Conservation (phyloP, 2,888 invertebrate genomes). For the Netelia fuscicornis region DNA sequence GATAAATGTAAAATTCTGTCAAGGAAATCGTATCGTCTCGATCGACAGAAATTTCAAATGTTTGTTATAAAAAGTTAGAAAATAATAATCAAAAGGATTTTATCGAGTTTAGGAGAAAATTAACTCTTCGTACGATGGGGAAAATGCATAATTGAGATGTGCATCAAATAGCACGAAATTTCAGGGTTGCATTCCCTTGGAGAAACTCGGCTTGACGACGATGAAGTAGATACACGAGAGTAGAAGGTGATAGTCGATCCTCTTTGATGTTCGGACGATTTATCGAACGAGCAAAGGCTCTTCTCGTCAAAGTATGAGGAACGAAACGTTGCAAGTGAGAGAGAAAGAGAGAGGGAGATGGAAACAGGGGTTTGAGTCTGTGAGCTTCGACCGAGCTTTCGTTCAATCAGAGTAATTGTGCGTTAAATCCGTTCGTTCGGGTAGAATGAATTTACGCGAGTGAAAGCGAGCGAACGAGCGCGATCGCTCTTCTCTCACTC, state of each 20-base stretch:
- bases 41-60: too few species aligned
- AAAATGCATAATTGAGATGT: not conserved
- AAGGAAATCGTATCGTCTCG: too few species aligned
- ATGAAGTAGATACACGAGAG: not conserved
- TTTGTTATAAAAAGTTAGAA: too few species aligned
- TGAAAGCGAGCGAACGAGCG: constrained; percentile 42
- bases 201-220: not conserved
- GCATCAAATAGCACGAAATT: not conserved
- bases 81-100: too few species aligned
- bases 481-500: constrained; percentile 26
- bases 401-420: constrained; percentile 80
- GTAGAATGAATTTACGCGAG: constrained; percentile 75
- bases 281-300: constrained; percentile 17
- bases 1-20: too few species aligned
- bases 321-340: not conserved
- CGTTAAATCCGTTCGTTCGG: constrained; percentile 77
- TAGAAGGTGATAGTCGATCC: constrained; percentile 32
- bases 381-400: constrained; percentile 63
- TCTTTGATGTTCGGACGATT: constrained; percentile 51
- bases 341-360: constrained; percentile 5
- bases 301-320: constrained; percentile 19
- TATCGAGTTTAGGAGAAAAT: too few species aligned
- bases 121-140: too few species aligned
- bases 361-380: constrained; percentile 14
- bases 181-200: not conserved